Evolutionary conservation across 2,888 invertebrate genomes (phyloP).

Genomic region (Autographa pulchrina): DNA sequence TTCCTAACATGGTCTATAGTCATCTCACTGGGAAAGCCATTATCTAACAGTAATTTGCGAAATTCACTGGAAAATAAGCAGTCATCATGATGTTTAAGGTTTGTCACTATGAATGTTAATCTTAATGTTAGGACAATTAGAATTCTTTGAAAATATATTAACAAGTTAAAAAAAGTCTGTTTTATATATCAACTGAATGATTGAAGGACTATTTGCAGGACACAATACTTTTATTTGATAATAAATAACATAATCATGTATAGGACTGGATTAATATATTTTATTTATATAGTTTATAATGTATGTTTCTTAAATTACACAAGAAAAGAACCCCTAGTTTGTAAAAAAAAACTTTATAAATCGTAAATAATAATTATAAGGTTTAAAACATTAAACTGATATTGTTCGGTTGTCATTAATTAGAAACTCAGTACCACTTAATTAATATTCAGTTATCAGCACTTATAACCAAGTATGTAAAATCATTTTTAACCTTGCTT

Average conservation of each 20-base stretch:
- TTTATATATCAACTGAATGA: too few relatives aligned
- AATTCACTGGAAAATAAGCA: constrained; percentile 76
- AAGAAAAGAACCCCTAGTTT: too few relatives aligned
- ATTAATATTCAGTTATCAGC: constrained; percentile 2
- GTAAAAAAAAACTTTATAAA: not conserved
- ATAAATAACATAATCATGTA: too few relatives aligned
- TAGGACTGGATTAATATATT: too few relatives aligned
- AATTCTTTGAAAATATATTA: not conserved
- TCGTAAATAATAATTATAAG: not conserved
- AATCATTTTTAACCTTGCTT: constrained; percentile 50
- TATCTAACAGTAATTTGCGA: constrained; percentile 77
- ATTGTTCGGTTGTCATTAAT: not conserved
- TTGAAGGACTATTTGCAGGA: too few relatives aligned
- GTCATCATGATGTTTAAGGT: not conserved
- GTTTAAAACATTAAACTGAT: not conserved
- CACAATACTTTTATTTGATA: too few relatives aligned
- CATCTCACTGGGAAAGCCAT: constrained; percentile 84
- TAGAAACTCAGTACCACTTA: not conserved
- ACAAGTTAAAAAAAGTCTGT: too few relatives aligned
- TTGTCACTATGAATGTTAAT: too few relatives aligned
- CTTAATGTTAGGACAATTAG: too few relatives aligned
- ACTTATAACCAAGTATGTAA: constrained; percentile 5
- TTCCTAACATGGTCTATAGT: constrained; percentile 83
- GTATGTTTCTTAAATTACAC: too few relatives aligned
- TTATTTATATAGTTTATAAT: too few relatives aligned